Evolutionary conservation across 1,140 invertebrate genomes (phyloP), one percentile per base, ranked within the genome.

Genomic region (Latrodectus geometricus): DNA sequence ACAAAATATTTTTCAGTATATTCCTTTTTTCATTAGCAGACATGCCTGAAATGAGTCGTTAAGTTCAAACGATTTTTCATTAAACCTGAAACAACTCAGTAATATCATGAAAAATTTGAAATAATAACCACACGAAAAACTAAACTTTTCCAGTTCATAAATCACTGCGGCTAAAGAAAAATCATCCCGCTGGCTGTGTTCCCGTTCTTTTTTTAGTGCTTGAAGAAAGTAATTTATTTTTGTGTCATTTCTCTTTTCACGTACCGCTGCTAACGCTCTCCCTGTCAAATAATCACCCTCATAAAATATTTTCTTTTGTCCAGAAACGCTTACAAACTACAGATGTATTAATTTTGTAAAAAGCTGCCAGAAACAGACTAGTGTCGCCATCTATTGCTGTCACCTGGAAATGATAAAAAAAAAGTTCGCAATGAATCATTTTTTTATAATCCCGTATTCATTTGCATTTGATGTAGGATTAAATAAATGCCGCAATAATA

Each of bases 151-250:
- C 75, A 77, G 69, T 66, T 23, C 70, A 83, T 83, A 83, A 83
- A 83, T 83, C 80, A 83, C 54, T 61, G 54, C 48, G 49, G 68
- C 21, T 56, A 54, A 83, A 83, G 80, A 83, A 83, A 83, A 83
- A 74, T 74, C 80, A 74, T 56, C 65, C 70, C 69, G 21, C 52
- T 72, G 50, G 66, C 69, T 81, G 79, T 56, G 69, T 83, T 83
- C 65, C 80, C 69, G 69, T 74, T 70, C 73, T 81, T 83, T 83
- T 69, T 69, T 83, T 83, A 23, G 52, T 66, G 69, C 69, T 70
- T 74, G 70, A 83, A 83, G 70, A 74, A 83, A 83, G 70, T 50
- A 61, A 83, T 74, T 83, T 83, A 74, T 74, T 83, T 74, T 74
- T 83, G 70, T 74, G 80, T 83, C 80, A 83, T 49, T 52, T 50